Percentiles rank a stretch among this genome's conserved stretches.
Conservation (phyloP, 2,797 vertebrate species). For the Mastacembelus armatus region DNA sequence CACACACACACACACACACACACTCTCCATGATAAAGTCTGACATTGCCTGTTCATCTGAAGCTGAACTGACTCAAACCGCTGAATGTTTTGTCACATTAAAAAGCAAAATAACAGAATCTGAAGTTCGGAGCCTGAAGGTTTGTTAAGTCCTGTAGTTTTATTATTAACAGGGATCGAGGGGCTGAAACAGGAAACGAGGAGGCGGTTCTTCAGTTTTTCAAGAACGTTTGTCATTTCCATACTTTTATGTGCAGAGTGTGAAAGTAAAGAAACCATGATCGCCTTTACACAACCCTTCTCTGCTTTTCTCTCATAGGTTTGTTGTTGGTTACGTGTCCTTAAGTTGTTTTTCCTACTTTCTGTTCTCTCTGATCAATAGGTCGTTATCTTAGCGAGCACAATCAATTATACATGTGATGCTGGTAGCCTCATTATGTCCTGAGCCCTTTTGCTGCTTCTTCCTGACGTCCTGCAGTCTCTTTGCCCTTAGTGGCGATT, state of each 20-base stretch:
- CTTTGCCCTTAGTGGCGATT: background rate
- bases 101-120: too few relatives aligned
- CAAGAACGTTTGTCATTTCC: background rate
- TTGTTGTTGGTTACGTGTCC: slow-evolving; percentile 36
- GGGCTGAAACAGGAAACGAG: background rate
- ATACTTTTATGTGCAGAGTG: background rate
- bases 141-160: too few relatives aligned
- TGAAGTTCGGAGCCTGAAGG: too few relatives aligned
- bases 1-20: background rate
- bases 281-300: background rate
- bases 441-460: slow-evolving; percentile 26
- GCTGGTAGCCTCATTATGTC: slow-evolving; percentile 42
- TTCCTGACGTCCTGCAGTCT: slow-evolving; percentile 4
- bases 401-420: slow-evolving; percentile 46
- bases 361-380: background rate
- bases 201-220: background rate
- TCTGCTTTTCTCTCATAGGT: slow-evolving; percentile 9
- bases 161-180: background rate
- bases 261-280: background rate
- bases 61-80: too few relatives aligned
- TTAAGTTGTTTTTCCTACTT: slow-evolving; percentile 3
- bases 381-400: slow-evolving; percentile 14
- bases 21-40: too few relatives aligned
- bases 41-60: too few relatives aligned
- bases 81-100: too few relatives aligned